phyloP scores from a whole-genome alignment of 2,888 invertebrate genomes.

The Anodontia alba region DNA sequence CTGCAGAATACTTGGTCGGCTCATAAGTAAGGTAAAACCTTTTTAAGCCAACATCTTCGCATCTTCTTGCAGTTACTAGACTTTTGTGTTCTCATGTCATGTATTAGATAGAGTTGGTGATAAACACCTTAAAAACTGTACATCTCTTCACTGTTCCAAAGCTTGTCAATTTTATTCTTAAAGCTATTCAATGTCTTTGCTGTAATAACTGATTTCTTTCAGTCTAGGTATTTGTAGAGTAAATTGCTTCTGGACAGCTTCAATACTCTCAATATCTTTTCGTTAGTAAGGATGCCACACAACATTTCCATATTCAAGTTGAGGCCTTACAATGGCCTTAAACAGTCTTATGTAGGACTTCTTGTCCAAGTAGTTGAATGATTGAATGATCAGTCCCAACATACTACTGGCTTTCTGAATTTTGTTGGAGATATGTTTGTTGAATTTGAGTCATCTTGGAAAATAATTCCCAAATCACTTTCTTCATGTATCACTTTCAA shows the following conservation, averaged over 20 bases:
- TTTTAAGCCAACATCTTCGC: no score
- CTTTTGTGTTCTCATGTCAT: no score
- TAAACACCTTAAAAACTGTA: no score
- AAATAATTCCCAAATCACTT: conserved; percentile 17
- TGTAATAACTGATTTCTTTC: conserved; percentile 8
- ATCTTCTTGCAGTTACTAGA: no score
- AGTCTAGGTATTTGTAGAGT: conserved; percentile 7
- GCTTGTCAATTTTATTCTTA: no score
- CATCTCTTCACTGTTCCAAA: no score
- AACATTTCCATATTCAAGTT: conserved; percentile 18
- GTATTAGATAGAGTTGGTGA: no score
- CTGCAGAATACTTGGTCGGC: no score
- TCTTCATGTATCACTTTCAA: neutral
- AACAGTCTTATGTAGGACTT: conserved; percentile 28
- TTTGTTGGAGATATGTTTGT: conserved; percentile 18
- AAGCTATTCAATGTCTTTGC: no score
- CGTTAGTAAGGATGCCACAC: conserved; percentile 21
- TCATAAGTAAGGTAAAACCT: no score
- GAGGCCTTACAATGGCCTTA: conserved; percentile 16
- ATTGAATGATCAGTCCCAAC: conserved; percentile 20
- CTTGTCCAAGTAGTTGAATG: conserved; percentile 34
- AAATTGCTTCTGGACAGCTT: conserved; percentile 15
- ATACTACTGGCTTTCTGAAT: conserved; percentile 33
- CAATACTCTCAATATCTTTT: conserved; percentile 23
- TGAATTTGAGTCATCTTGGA: conserved; percentile 30